Evolutionary conservation across 2,888 invertebrate genomes (phyloP), one percentile per base, ranked within the genome.

Genomic region (Drosophila yooni): DNA sequence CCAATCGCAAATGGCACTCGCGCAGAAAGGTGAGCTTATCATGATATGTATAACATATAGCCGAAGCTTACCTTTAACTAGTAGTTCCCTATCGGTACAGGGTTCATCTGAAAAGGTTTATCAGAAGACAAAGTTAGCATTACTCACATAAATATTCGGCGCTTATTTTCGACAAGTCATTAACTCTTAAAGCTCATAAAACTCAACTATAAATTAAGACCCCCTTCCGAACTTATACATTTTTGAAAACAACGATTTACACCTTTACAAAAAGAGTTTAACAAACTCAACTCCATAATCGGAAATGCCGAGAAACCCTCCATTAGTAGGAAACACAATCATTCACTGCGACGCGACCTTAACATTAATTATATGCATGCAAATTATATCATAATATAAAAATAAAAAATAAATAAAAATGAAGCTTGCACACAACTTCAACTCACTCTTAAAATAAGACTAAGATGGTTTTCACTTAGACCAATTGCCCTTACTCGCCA

Each of bases 1-100:
- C 93, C 70, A 94, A 94, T 11, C 91, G 92, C 52, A 95, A 95
- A 92, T 96, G 96, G 96, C 94, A 94, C 78, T 92, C 92, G 0
- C 92, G 95, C 76, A 93, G 96, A 79, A 95, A 95, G 92, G 94
- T 93, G 80, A 79, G 66, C 11, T 52, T 40, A 10, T 15, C 7
- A 8, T 25, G 7, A 25, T 46, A 4, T 2, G 25, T 25, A 15
- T 7, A 7, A 21, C 7, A 21, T 7, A 13, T 13, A 21, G 13
- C 7, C 8, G 25, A 21, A 4, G 46, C 46, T 46, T 7, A 46
- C 13, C 43, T 13, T 13, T 21, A 43, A 21, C 13, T 21, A 46
- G 7, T 21, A 46, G n/a, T n/a, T 40, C 40, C 10, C 10, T 40
- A n/a, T 40, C 10, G 10, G 10, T 40, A n/a, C 1, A 46, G 7